A percentile compares a stretch with the other conserved stretches of the same genome.
These are phyloP conservation scores for Penaeus chinensis DNA, from an alignment of 1,140 invertebrate species.

Conservation along the genomic window DNA sequence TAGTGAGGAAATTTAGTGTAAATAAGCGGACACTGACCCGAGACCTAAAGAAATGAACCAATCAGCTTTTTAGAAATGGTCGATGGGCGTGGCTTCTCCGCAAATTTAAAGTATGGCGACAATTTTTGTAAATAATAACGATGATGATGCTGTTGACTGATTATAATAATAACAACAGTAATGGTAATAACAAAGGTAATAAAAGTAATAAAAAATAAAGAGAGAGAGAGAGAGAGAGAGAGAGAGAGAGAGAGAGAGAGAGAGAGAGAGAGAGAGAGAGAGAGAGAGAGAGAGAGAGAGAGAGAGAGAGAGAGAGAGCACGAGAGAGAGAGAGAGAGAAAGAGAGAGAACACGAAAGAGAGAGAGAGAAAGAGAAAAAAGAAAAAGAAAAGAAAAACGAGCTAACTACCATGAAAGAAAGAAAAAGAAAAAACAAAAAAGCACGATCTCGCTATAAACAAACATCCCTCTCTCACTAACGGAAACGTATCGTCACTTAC, in stretches of 20 bases:
- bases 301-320: constrained; percentile 6
- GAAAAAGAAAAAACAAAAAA: not conserved
- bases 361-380: constrained; percentile 15
- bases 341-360: constrained; percentile 12
- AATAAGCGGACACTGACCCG: no score
- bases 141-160: not conserved
- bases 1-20: no score
- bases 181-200: no score
- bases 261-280: constrained; percentile 36
- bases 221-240: constrained; percentile 29
- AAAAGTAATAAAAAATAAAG: not conserved
- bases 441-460: not conserved
- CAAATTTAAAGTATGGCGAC: not conserved
- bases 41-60: no score
- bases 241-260: constrained; percentile 19
- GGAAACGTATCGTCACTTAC: no score
- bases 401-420: no score
- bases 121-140: not conserved
- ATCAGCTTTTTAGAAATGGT: no score
- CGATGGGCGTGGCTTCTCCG: no score
- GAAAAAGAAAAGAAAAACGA: not conserved
- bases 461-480: no score
- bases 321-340: constrained; percentile 3
- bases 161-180: not conserved
- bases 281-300: constrained; percentile 24